A percentile compares a stretch with the other conserved stretches of the same genome.
phyloP scores from a whole-genome alignment of 2,113 vertebrate species.

The Actenoides lindsayi region DNA sequence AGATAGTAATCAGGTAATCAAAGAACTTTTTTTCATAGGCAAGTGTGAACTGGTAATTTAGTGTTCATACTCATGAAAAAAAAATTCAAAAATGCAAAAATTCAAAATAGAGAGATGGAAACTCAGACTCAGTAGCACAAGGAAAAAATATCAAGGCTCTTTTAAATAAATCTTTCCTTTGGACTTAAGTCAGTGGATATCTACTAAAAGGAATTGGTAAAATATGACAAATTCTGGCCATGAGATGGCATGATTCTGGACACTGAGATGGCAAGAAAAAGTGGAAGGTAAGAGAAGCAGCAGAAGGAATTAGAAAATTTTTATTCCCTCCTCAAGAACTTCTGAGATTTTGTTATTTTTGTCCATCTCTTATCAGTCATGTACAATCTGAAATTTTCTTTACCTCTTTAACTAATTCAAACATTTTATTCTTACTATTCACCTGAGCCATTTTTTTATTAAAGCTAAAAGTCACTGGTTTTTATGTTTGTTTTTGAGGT shows the following conservation, averaged over 20 bases:
- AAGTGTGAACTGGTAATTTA: constrained; percentile 20
- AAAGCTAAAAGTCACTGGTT: neutral
- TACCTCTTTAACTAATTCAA: neutral
- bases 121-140: neutral
- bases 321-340: neutral
- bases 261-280: neutral
- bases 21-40: neutral
- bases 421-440: neutral
- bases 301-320: neutral
- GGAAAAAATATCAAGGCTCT: neutral
- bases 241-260: neutral
- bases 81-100: neutral
- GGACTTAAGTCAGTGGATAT: neutral
- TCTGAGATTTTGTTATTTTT: neutral
- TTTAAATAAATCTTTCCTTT: neutral
- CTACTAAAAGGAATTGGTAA: neutral
- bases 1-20: constrained; percentile 1
- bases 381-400: neutral
- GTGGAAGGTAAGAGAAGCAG: neutral
- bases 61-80: neutral
- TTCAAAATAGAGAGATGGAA: neutral
- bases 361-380: neutral
- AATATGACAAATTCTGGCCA: neutral
- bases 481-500: neutral
- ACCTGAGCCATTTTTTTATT: neutral